Percentiles rank a stretch among this genome's conserved stretches.
Evolutionary conservation across 1,140 invertebrate genomes (phyloP).

Genomic region (Drosophila pseudoananassae): DNA sequence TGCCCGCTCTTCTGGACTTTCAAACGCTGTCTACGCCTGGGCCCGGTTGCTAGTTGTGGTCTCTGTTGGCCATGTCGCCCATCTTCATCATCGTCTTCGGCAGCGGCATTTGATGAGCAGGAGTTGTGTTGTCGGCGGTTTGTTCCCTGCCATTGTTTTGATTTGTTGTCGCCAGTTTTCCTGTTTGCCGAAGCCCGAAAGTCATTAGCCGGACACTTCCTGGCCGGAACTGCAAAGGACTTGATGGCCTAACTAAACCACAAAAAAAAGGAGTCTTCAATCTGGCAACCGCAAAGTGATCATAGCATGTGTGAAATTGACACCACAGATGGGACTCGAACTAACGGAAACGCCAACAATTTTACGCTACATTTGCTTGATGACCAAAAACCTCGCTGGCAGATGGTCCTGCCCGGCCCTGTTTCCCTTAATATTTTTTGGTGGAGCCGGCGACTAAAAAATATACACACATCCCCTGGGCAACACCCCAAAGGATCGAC

Average conservation of each 20-base stretch:
- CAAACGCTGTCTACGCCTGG: conserved; percentile 57
- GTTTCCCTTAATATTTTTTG: conserved; percentile 3
- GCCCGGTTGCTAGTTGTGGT: conserved; percentile 14
- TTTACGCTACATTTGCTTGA: conserved; percentile 80
- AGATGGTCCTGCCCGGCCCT: conserved; percentile 41
- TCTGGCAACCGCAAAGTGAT: conserved; percentile 71
- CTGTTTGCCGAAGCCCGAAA: conserved; percentile 65
- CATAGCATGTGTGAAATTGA: conserved; percentile 81
- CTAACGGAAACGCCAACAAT: conserved; percentile 61
- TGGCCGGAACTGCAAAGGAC: conserved; percentile 55
- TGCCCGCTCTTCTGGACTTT: conserved; percentile 43
- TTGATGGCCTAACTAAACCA: conserved; percentile 9
- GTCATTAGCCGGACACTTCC: conserved; percentile 52
- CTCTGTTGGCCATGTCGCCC: conserved; percentile 70
- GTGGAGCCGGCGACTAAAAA: conserved; percentile 41
- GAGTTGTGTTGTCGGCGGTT: conserved; percentile 27
- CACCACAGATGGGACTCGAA: conserved; percentile 67
- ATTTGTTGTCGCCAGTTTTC: conserved; percentile 67
- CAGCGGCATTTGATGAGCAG: conserved; percentile 61
- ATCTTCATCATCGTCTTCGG: conserved; percentile 72
- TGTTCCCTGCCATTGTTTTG: conserved; percentile 60
- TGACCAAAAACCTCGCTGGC: conserved; percentile 54
- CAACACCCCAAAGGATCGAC: conserved; percentile 18
- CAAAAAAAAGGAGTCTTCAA: conserved; percentile 55
- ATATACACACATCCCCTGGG: conserved; percentile 1